Percentiles rank a stretch among this genome's conserved stretches.
Conservation (phyloP, 2,888 invertebrate species). For the Trichacis sp. region DNA sequence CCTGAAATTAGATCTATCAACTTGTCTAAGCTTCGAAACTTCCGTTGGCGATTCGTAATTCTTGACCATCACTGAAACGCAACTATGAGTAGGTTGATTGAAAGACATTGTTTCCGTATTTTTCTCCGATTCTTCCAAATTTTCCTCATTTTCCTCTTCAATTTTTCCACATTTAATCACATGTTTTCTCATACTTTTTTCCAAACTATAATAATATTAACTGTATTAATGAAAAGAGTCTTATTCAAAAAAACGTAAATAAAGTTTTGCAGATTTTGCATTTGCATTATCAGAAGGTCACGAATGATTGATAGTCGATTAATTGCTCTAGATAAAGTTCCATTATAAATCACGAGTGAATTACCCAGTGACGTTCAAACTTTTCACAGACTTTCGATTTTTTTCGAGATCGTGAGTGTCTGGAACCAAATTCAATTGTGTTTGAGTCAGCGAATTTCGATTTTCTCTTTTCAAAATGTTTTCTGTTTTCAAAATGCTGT, state of each 20-base stretch:
- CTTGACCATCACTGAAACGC: conserved; percentile 25
- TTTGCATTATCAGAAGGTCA: no score
- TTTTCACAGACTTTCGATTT: neutral
- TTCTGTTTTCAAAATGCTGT: no score
- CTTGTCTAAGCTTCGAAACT: conserved; percentile 77
- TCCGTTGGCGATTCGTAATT: conserved; percentile 76
- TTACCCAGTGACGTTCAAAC: neutral
- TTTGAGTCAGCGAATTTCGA: neutral
- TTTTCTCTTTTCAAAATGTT: neutral
- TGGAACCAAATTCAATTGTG: neutral
- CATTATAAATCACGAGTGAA: neutral
- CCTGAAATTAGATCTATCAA: conserved; percentile 71
- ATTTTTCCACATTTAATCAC: neutral
- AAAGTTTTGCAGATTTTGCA: no score
- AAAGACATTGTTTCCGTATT: conserved; percentile 7
- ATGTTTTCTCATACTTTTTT: neutral
- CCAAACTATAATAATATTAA: neutral
- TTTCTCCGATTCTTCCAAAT: conserved; percentile 4
- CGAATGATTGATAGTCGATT: no score
- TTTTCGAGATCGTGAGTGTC: neutral
- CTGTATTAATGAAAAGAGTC: no score
- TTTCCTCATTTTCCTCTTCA: conserved; percentile 8
- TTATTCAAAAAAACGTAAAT: no score
- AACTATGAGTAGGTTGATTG: neutral
- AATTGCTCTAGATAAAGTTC: no score